phyloP scores from a whole-genome alignment of 2,797 vertebrate species.

The Luscinia megarhynchos region DNA sequence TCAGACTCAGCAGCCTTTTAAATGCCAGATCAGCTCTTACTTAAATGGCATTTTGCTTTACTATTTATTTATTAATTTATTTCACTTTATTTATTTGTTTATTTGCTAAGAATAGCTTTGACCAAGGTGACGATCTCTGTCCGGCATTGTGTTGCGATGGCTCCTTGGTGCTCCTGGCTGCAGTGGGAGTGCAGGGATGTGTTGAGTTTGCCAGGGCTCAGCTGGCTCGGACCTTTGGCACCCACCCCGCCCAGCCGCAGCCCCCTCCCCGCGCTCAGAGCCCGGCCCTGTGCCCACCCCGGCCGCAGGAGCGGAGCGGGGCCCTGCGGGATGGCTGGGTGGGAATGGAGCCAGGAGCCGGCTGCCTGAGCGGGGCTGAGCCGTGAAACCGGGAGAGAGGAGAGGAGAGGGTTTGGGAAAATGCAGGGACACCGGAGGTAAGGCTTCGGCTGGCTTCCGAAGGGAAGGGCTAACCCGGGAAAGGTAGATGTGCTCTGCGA shows the following conservation, averaged over 20 bases:
- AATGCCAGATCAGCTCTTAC: conserved; percentile 47
- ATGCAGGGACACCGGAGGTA: background rate
- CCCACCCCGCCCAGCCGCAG: rapidly evolving
- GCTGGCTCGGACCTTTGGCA: background rate
- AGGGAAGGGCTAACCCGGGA: background rate
- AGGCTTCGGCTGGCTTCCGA: background rate
- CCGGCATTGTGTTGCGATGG: rapidly evolving
- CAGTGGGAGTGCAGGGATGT: background rate
- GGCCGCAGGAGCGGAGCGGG: background rate
- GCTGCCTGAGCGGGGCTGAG: background rate
- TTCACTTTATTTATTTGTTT: background rate
- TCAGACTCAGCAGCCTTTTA: background rate
- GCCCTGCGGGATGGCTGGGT: background rate
- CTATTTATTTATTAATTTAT: conserved; percentile 14
- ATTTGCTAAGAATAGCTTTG: background rate
- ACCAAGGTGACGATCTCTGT: background rate
- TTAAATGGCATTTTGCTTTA: conserved; percentile 20
- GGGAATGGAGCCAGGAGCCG: background rate
- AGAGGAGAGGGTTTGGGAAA: background rate
- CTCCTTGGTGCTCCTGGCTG: background rate
- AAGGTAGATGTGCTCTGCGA: background rate
- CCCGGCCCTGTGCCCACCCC: background rate
- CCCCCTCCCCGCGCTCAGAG: rapidly evolving
- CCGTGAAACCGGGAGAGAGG: background rate
- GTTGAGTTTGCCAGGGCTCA: background rate